Base-by-base conservation (phyloP, 2,113 vertebrate species). In the Syngnathus typhle region DNA sequence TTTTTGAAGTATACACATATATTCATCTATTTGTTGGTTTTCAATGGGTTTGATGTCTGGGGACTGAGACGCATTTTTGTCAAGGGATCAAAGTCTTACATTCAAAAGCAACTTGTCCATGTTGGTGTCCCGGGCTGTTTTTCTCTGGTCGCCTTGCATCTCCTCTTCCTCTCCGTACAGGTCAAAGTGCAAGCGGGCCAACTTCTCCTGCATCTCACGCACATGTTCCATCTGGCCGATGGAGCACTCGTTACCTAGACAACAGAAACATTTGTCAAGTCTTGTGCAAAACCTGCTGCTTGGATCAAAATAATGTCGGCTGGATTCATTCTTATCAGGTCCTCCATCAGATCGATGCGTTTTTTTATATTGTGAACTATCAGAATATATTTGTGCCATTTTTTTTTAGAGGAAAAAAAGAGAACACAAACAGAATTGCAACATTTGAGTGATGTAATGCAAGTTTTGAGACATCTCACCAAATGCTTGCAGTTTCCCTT, bases 151-250 rank as follows among this genome's bases (percentile, higher is more conserved):
- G 74, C 95, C 95, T 0, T 94, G 94, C 82, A 98, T 92, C 76
- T 96, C 94, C 36, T 98, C 96, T 66, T 95, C 89, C 84, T 99
- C 95, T 4, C 93, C 90, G 0, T 96, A 95, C 12, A 99, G 92
- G 82, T 99, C 96, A 91, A 99, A 90, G 70, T 99, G 96, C 83
- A 98, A 85, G 7, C 94, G 93, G 13, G 96, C 97, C 60, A 98
- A 90, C 76, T 96, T 98, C 86, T 99, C 97, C 88, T 99, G 97
- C 95, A 98, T 98, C 46, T 95, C 96, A 38, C 97, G 88, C 38
- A 99, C 95, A 0, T 98, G 96, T 74, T 99, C 97, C 95, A 99
- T 99, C 91, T 98, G 94, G 61, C 91, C 96, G 32, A 99, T 98
- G 67, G 96, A 98, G 86, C 97, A 99, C 72, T 98, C 96, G 4